Conservation (phyloP, 2,113 vertebrate species). For the Sinosuthora webbiana region DNA sequence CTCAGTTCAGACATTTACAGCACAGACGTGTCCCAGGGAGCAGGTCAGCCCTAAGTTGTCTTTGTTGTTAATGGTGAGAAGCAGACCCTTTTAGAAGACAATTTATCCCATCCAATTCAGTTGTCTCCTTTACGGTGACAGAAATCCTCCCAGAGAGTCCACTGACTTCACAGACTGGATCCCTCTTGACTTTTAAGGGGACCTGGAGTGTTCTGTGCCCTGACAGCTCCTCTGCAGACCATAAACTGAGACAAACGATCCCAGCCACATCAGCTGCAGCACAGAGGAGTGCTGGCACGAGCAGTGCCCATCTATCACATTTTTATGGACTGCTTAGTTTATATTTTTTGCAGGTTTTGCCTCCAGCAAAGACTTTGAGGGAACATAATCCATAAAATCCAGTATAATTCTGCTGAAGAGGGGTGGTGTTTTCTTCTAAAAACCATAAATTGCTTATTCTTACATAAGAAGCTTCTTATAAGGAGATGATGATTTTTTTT, state of each 20-base stretch:
- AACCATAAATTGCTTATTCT: neutral
- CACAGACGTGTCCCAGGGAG: neutral
- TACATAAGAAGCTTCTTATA: neutral
- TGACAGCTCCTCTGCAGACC: neutral
- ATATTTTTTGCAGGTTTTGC: neutral
- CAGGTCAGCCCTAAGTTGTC: neutral
- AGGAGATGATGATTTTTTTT: neutral
- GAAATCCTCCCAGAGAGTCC: neutral
- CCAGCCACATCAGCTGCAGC: neutral
- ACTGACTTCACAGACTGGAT: neutral
- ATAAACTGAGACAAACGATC: slow-evolving; percentile 8
- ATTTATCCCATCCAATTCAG: neutral
- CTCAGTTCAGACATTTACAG: neutral
- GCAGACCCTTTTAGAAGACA: neutral
- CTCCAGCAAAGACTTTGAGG: neutral
- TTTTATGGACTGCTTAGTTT: neutral
- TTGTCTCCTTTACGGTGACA: neutral
- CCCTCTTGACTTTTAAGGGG: neutral
- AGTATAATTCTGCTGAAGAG: neutral
- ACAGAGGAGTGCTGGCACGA: neutral
- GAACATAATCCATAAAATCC: neutral
- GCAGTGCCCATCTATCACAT: neutral
- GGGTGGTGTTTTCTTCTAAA: neutral
- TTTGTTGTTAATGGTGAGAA: neutral
- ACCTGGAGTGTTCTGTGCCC: neutral